Base-by-base conservation (phyloP, 2,797 vertebrate species). In the Anolis apletophallus region DNA sequence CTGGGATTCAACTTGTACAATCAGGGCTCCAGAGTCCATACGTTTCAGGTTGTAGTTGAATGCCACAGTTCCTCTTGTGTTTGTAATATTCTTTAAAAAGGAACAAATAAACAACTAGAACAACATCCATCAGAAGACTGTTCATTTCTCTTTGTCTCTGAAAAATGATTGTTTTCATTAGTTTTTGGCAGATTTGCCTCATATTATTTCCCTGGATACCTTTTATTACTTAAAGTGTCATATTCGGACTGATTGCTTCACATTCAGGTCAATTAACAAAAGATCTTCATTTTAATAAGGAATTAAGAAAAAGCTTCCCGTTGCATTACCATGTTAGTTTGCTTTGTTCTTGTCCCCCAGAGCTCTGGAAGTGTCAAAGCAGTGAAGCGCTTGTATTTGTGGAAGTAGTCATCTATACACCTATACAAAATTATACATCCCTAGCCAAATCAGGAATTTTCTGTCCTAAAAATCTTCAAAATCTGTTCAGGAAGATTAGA, bases 41-140 rank as follows among this genome's bases (percentile, higher is more conserved):
- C 96, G 96, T 88, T 96, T 97, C 86, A 98, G 91, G 67, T 96
- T 96, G 93, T 97, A 97, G 72, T 94, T 93, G 91, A 96, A 96
- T 72, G 91, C 97, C 87, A 96, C 92, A 0, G 90, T 96, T 40
- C 97, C 94, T 81, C 96, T 87, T 2, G 97, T 0, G 46, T 95
- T 97, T 81, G 96, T 95, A 34, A 93, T 96, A 95, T 94, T 97
- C 98, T 98, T 46, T 46, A 46, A 81, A 61, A 91, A 85, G 59
- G 52, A 2, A 34, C 77, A 90, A 72, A 89, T 78, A 93, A 3
- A 10, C 19, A 80, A 73, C 69, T 17, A 74, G 40, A 74, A 1
- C 13, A 14, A 77, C n/a, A 57, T 26, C 52, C 16, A 34, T 21
- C 55, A 36, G 17, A 6, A 5, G 19, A 61, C 9, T 64, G 29